Evolutionary conservation across 2,888 invertebrate species (phyloP), one percentile per base, ranked within the genome.

Genomic region (Itoplectis maculator): DNA sequence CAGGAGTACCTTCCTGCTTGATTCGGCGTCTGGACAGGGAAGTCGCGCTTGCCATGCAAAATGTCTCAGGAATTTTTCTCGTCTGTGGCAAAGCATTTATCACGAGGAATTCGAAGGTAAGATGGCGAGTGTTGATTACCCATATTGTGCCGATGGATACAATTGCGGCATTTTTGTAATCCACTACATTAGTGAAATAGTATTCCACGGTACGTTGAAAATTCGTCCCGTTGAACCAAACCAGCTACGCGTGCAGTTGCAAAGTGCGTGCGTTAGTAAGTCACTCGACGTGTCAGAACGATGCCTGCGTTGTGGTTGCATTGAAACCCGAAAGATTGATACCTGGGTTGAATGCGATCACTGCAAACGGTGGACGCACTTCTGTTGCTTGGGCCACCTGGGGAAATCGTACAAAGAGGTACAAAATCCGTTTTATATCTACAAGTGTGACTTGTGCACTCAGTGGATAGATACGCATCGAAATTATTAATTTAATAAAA

Each of bases 81-180:
- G n/a, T n/a, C 20, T 65, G 23, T 65, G 65, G 65, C 23, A 65
- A 47, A 20, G 18, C 6, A 13, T 65, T 23, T 65, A 45, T 20
- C 6, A 47, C 11, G 65, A 65, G 42, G 7, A 23, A 20, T 65
- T 65, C 18, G 11, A n/a, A 4, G 47, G 20, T 4, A 23, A n/a
- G n/a, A 47, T 42, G 20, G 13, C 11, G 15, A 9, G 42, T 42
- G 42, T 42, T 23, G 23, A 45, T 20, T 65, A 65, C 42, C 65
- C 65, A 23, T 45, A 65, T 4, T 20, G 29, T n/a, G n/a, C 23
- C 23, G 65, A 65, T n/a, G 65, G 65, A 65, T 47, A 65, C 23
- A 65, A 23, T 13, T 65, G 65, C 42, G 65, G 65, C n/a, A 29
- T 65, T 18, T 65, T 45, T 13, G 65, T 65, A 1, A 47, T 65